Evolutionary conservation across 2,888 invertebrate genomes (phyloP).

Genomic region (Synergus itoensis): DNA sequence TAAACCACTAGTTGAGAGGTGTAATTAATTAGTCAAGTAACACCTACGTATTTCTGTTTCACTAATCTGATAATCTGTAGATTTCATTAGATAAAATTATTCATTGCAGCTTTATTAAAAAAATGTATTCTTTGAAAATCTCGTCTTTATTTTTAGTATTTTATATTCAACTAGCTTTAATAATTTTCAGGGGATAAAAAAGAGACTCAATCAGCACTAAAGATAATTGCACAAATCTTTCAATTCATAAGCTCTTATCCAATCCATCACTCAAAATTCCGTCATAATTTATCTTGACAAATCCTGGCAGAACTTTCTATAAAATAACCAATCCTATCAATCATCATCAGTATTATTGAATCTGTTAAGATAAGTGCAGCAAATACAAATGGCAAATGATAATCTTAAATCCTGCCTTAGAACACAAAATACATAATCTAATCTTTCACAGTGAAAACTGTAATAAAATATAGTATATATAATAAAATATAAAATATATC

Average conservation of each 20-base stretch:
- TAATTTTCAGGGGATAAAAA: background rate
- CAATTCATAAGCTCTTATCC: background rate
- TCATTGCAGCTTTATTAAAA: background rate
- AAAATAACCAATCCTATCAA: background rate
- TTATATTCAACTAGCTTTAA: background rate
- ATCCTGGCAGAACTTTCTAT: background rate
- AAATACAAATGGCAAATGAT: background rate
- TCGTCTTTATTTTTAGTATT: background rate
- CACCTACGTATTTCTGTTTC: background rate
- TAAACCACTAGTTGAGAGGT: background rate
- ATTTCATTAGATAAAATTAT: background rate
- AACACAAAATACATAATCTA: background rate
- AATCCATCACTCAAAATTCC: background rate
- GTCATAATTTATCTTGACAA: background rate
- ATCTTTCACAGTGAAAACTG: too few relatives aligned
- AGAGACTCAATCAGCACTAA: background rate
- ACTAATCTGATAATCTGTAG: conserved; percentile 2
- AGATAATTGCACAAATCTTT: background rate
- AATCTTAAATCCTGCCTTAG: background rate
- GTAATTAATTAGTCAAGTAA: background rate
- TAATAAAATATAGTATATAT: too few relatives aligned
- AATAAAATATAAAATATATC: background rate
- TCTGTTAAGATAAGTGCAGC: background rate
- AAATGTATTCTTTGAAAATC: background rate
- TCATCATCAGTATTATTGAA: background rate